These are phyloP conservation scores for Phortica magna DNA, from an alignment of 2,888 invertebrate species.

Conservation along the genomic window DNA sequence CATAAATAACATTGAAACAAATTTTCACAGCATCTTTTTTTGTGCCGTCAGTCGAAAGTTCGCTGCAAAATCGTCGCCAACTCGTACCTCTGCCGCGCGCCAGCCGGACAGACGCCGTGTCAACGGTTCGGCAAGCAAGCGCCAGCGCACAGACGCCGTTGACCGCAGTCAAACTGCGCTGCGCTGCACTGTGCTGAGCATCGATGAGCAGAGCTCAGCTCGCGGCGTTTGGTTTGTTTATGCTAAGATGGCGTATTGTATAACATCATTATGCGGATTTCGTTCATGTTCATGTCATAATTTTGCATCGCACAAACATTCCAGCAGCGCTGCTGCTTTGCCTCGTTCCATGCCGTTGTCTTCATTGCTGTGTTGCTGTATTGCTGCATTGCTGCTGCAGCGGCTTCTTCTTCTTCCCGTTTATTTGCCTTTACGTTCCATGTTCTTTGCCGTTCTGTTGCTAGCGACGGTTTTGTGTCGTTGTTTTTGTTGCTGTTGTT, in stretches of 20 bases:
- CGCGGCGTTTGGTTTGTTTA: slow-evolving; percentile 68
- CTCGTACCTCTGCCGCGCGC: neutral
- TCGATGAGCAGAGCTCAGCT: slow-evolving; percentile 40
- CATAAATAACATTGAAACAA: slow-evolving; percentile 57
- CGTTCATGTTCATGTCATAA: slow-evolving; percentile 77
- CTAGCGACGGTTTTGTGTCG: slow-evolving; percentile 45
- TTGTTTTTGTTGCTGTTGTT: slow-evolving; percentile 27
- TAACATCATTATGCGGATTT: slow-evolving; percentile 76
- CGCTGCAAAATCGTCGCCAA: slow-evolving; percentile 31
- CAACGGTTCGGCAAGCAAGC: slow-evolving; percentile 40
- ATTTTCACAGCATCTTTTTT: slow-evolving; percentile 59
- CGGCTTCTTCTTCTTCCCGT: slow-evolving; percentile 30
- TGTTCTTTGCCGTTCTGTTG: slow-evolving; percentile 34
- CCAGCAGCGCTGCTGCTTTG: slow-evolving; percentile 48
- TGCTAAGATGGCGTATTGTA: slow-evolving; percentile 75
- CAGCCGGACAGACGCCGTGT: neutral
- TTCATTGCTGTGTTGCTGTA: slow-evolving; percentile 43
- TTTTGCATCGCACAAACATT: slow-evolving; percentile 66
- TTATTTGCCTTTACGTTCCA: neutral
- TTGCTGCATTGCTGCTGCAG: slow-evolving; percentile 40
- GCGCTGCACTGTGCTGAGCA: neutral
- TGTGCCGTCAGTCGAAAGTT: neutral
- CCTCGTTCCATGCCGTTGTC: slow-evolving; percentile 29
- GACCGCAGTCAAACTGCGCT: neutral
- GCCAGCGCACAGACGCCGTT: slow-evolving; percentile 37